Evolutionary conservation across 2,888 invertebrate species (phyloP).

Genomic region (Drosophila pegasa): DNA sequence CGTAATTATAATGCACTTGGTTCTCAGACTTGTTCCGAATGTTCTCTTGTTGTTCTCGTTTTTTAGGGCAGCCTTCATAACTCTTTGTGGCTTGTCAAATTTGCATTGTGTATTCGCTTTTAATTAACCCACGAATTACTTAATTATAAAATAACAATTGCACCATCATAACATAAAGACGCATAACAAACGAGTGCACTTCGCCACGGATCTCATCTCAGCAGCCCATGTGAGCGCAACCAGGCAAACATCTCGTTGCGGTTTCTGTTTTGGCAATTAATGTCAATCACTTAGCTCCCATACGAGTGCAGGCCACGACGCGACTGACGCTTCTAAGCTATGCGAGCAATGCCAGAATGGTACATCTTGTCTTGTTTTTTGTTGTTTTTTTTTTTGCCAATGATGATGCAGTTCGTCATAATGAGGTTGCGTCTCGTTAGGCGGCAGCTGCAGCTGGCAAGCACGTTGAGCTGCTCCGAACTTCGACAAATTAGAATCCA

Average conservation of each 20-base stretch:
- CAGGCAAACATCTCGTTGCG: constrained; percentile 6
- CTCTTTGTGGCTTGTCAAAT: constrained; percentile 60
- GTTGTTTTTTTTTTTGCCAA: constrained; percentile 21
- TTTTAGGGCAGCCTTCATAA: constrained; percentile 66
- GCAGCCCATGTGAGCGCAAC: constrained; percentile 26
- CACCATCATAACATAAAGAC: constrained; percentile 26
- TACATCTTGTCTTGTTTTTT: constrained; percentile 6
- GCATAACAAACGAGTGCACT: constrained; percentile 56
- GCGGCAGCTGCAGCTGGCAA: constrained; percentile 10
- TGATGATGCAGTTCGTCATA: constrained; percentile 24
- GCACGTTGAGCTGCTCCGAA: constrained; percentile 13
- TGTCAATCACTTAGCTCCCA: constrained; percentile 70
- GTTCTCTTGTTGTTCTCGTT: background rate
- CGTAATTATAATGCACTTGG: constrained; percentile 62
- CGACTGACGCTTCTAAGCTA: constrained; percentile 32
- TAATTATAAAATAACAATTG: constrained; percentile 64
- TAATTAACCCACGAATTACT: constrained; percentile 69
- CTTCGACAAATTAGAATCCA: constrained; percentile 43
- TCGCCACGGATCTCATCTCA: constrained; percentile 19
- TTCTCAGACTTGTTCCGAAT: constrained; percentile 48
- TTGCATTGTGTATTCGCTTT: constrained; percentile 44
- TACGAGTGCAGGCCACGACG: constrained; percentile 11
- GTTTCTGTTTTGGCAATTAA: constrained; percentile 60
- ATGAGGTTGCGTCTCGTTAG: constrained; percentile 20
- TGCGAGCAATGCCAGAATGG: constrained; percentile 31